phyloP scores from a whole-genome alignment of 2,113 vertebrate species.

The Crocuta crocuta region DNA sequence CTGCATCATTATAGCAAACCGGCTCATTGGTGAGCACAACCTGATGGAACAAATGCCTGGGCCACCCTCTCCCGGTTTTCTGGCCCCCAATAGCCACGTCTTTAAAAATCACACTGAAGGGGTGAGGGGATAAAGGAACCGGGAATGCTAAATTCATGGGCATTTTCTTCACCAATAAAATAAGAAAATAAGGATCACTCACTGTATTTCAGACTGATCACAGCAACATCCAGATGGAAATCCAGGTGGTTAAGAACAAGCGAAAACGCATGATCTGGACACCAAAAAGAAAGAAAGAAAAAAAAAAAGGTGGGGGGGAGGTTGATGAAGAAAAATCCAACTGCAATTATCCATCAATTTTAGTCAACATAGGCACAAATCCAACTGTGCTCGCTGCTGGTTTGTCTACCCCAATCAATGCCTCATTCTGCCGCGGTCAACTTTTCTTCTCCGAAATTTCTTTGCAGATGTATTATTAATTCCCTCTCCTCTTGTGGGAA shows the following conservation, averaged over 20 bases:
- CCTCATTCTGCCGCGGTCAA: constrained; percentile 78
- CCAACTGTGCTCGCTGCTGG: constrained; percentile 82
- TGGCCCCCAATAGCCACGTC: not conserved
- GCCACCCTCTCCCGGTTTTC: not conserved
- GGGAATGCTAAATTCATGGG: not conserved
- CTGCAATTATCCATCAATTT: constrained; percentile 91
- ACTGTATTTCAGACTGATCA: constrained; percentile 85
- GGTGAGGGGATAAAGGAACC: not conserved
- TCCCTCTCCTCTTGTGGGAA: constrained; percentile 76
- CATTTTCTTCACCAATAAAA: constrained; percentile 59
- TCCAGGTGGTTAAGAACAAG: constrained; percentile 82
- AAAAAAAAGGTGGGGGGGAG: constrained; percentile 79
- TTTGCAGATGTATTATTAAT: constrained; percentile 74
- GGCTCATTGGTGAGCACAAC: constrained; percentile 41
- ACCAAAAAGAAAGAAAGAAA: constrained; percentile 81
- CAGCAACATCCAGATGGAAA: constrained; percentile 87
- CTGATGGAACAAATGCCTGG: constrained; percentile 46
- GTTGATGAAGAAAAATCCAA: constrained; percentile 87
- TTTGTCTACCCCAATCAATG: constrained; percentile 76
- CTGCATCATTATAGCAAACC: constrained; percentile 63
- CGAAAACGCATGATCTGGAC: constrained; percentile 80
- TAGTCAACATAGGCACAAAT: constrained; percentile 86
- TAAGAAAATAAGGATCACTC: constrained; percentile 84
- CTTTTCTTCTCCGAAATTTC: constrained; percentile 83
- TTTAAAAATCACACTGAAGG: not conserved